Conservation (phyloP, 2,797 vertebrate species). For the Protonibea diacanthus region DNA sequence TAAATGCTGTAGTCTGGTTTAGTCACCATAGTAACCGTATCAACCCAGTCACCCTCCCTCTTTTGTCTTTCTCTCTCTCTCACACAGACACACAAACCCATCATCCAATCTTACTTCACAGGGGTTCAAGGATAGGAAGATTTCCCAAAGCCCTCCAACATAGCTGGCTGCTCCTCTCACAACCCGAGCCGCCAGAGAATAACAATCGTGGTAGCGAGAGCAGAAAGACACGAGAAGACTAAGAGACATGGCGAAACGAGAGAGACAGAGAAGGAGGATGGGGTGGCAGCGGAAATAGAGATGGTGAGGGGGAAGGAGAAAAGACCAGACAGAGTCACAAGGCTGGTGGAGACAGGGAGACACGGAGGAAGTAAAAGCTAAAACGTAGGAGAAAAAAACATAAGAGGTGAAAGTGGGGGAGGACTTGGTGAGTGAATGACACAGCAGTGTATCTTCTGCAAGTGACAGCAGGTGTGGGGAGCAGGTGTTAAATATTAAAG, state of each 20-base stretch:
- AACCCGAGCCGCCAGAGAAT: constrained; percentile 47
- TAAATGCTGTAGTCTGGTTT: constrained; percentile 61
- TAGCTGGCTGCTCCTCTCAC: constrained; percentile 48
- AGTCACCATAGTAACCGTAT: constrained; percentile 70
- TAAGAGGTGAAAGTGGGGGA: constrained; percentile 44
- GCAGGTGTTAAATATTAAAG: constrained; percentile 81
- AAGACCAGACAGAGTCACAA: background rate
- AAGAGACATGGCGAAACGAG: constrained; percentile 14
- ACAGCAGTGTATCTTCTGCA: constrained; percentile 60
- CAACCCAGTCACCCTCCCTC: constrained; percentile 37
- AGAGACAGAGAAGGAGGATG: constrained; percentile 29
- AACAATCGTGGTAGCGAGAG: constrained; percentile 25
- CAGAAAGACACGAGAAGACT: constrained; percentile 14
- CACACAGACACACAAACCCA: constrained; percentile 45
- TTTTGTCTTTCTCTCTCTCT: constrained; percentile 30
- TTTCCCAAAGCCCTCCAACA: constrained; percentile 61
- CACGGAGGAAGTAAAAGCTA: constrained; percentile 7
- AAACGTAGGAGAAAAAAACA: constrained; percentile 20
- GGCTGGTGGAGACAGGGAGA: constrained; percentile 13
- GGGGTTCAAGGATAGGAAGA: constrained; percentile 59
- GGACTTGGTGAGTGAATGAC: constrained; percentile 63
- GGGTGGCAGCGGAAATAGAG: background rate
- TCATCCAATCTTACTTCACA: constrained; percentile 52
- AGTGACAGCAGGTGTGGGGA: constrained; percentile 78
- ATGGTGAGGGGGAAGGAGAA: constrained; percentile 6